These are phyloP conservation scores for Anser cygnoides DNA, from an alignment of 2,113 vertebrate species.

Conservation along the genomic window DNA sequence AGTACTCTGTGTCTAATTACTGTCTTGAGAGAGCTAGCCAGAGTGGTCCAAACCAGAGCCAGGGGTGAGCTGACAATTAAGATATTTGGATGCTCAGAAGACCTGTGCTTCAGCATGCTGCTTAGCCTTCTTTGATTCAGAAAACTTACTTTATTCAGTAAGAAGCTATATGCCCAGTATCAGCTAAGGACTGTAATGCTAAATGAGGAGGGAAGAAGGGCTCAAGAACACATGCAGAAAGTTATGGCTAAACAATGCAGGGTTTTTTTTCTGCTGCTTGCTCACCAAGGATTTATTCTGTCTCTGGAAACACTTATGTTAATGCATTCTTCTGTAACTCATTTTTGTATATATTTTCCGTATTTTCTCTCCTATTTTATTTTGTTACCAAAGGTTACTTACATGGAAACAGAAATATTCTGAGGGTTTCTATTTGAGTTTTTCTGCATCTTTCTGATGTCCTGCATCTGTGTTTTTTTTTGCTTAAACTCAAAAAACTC, in stretches of 20 bases:
- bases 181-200: background rate
- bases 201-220: background rate
- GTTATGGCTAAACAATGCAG: background rate
- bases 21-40: background rate
- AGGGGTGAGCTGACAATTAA: background rate
- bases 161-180: background rate
- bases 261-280: background rate
- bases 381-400: conserved; percentile 50
- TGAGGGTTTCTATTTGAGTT: conserved; percentile 37
- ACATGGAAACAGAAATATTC: conserved; percentile 58
- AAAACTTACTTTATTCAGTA: background rate
- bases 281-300: background rate
- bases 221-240: background rate
- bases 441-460: background rate
- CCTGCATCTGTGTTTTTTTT: background rate
- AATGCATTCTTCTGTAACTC: conserved; percentile 25
- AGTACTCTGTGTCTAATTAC: background rate
- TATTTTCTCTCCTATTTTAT: conserved; percentile 43
- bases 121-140: background rate
- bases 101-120: background rate
- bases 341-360: conserved; percentile 32
- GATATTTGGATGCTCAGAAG: background rate
- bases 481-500: background rate
- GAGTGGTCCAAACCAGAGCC: background rate
- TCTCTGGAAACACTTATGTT: background rate